Evolutionary conservation across 1,140 invertebrate species (phyloP).

Genomic region (Contarinia nasturtii): DNA sequence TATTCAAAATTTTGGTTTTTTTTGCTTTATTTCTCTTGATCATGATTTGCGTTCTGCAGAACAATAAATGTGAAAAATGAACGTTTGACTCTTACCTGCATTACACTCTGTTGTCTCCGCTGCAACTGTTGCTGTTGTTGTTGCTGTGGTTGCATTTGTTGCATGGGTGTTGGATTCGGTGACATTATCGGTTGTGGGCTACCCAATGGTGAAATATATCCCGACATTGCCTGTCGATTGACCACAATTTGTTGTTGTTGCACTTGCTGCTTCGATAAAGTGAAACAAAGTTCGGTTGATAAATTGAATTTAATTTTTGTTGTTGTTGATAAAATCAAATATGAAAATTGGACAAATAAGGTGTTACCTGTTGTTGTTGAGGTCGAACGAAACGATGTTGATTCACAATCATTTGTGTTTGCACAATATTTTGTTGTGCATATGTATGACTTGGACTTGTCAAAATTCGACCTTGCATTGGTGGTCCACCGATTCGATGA

Average conservation of each 20-base stretch:
- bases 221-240: conserved; percentile 6
- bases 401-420: conserved; percentile 6
- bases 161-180: conserved; percentile 14
- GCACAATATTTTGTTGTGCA: conserved; percentile 18
- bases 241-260: conserved; percentile 19
- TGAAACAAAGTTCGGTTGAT: too few relatives aligned
- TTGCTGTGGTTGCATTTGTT: conserved; percentile 14
- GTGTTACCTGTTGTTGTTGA: conserved; percentile 1
- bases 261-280: conserved; percentile 20
- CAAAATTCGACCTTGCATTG: conserved; percentile 21
- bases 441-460: conserved; percentile 31
- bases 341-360: not conserved
- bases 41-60: too few relatives aligned
- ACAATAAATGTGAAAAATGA: too few relatives aligned
- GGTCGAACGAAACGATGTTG: conserved; percentile 14
- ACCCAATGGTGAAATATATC: conserved; percentile 27
- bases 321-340: too few relatives aligned
- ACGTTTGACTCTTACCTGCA: too few relatives aligned
- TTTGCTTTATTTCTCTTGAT: too few relatives aligned
- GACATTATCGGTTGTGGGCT: conserved; percentile 29
- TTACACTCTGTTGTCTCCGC: too few relatives aligned
- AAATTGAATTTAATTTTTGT: too few relatives aligned
- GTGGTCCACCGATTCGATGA: conserved; percentile 14
- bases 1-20: too few relatives aligned
- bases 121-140: not conserved